Base-by-base conservation (phyloP, 2,888 invertebrate species). In the Microctonus aethiopoides region DNA sequence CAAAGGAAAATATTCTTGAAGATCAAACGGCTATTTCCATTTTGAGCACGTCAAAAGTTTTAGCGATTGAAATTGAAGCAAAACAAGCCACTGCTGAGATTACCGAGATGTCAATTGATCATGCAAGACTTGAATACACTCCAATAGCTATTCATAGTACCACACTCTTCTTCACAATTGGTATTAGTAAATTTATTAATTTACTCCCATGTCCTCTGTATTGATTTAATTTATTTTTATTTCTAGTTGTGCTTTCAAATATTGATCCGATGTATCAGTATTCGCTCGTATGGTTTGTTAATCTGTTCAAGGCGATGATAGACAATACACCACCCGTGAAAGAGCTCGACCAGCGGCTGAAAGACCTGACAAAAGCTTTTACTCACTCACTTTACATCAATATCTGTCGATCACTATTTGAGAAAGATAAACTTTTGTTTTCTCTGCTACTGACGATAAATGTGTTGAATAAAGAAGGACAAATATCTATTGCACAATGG, bases 231-330 rank as follows among this genome's bases (percentile, higher is more conserved):
- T 46, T 41, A 46, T 39, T 66, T 62, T 59, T 60, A 7, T 13
- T 52, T 62, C 46, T 80, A 93, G 94, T 92, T 67, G 95, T 96
- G 65, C 88, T 98, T 81, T 94, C 96, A 7, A 93, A 95, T 82
- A 96, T 98, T 78, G 97, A 98, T 87, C 97, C 97, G 5, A 98
- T 98, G 97, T 98, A 98, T 87, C 97, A 98, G 86, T 98, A 97
- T 86, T 98, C 97, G 0, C 88, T 98, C 78, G 92, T 91, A 2
- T 98, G 98, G 98, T 98, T 97, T 86, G 95, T 98, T 81, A 93
- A 94, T 78, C 89, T 98, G 60, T 98, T 95, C 87, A 92, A 93
- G 76, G 89, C 91, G 34, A 92, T 95, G 46, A 97, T 98, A 71
- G 96, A 96, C 78, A 94, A 94, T 79, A 94, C 13, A 1, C n/a